phyloP scores from a whole-genome alignment of 2,888 invertebrate species.

The Nipponacmea schrenckii region DNA sequence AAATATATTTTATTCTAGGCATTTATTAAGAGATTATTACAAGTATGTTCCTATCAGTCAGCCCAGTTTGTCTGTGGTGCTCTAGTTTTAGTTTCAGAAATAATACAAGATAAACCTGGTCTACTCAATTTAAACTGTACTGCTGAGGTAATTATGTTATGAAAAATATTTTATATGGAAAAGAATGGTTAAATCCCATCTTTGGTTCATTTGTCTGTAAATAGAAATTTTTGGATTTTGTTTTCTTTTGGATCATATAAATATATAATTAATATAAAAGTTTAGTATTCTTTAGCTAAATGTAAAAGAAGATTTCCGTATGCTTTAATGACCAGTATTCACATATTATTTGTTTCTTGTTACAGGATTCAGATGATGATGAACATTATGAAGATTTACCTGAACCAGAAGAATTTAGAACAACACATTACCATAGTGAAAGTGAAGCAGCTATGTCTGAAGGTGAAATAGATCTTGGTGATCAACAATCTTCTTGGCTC shows the following conservation, averaged over 20 bases:
- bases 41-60: conserved; percentile 73
- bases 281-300: neutral
- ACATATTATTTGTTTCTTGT: neutral
- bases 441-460: conserved; percentile 40
- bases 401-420: conserved; percentile 45
- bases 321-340: neutral
- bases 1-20: conserved; percentile 70
- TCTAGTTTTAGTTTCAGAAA: conserved; percentile 81
- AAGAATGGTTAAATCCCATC: too few species aligned
- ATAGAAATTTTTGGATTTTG: too few species aligned
- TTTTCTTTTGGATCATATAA: neutral
- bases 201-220: too few species aligned
- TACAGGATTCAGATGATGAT: conserved; percentile 67
- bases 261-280: neutral
- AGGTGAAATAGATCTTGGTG: conserved; percentile 10
- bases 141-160: conserved; percentile 45
- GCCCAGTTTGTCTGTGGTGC: conserved; percentile 85
- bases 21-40: conserved; percentile 86
- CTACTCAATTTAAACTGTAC: conserved; percentile 45
- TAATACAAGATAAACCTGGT: conserved; percentile 50
- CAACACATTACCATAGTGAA: conserved; percentile 18
- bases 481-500: conserved; percentile 24
- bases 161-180: too few species aligned
- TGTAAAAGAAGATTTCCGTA: neutral
- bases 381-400: conserved; percentile 67